These are phyloP conservation scores for Eciton burchellii DNA, from an alignment of 1,140 invertebrate genomes.

Conservation along the genomic window DNA sequence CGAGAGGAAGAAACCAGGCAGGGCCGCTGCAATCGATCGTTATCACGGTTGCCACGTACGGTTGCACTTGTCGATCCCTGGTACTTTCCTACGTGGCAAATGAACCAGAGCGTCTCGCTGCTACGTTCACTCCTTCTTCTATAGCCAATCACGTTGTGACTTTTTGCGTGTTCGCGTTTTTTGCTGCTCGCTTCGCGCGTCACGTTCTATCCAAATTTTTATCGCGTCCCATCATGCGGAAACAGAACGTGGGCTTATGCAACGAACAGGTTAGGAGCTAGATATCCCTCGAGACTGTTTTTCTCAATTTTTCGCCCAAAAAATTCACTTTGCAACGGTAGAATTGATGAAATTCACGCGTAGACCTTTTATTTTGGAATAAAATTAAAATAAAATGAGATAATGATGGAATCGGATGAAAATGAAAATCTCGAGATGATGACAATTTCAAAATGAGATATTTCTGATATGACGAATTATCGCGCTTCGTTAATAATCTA, in stretches of 20 bases:
- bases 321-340: no score
- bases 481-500: no score
- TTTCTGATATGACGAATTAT: no score
- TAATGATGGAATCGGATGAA: neutral
- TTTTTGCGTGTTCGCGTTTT: constrained; percentile 14
- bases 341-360: no score
- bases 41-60: constrained; percentile 60
- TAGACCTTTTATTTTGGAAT: neutral
- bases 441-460: no score
- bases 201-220: constrained; percentile 53
- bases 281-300: no score
- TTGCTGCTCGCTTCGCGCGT: constrained; percentile 1
- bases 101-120: constrained; percentile 8
- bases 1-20: constrained; percentile 45
- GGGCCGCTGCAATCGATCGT: constrained; percentile 54
- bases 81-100: constrained; percentile 56
- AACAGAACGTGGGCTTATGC: constrained; percentile 27
- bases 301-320: no score
- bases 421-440: no score
- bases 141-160: constrained; percentile 24
- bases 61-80: constrained; percentile 57
- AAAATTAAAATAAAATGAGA: neutral
- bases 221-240: constrained; percentile 31
- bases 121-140: neutral
- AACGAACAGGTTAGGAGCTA: neutral